Conservation (phyloP, 2,888 invertebrate species). For the Tolmerus cingulatus region DNA sequence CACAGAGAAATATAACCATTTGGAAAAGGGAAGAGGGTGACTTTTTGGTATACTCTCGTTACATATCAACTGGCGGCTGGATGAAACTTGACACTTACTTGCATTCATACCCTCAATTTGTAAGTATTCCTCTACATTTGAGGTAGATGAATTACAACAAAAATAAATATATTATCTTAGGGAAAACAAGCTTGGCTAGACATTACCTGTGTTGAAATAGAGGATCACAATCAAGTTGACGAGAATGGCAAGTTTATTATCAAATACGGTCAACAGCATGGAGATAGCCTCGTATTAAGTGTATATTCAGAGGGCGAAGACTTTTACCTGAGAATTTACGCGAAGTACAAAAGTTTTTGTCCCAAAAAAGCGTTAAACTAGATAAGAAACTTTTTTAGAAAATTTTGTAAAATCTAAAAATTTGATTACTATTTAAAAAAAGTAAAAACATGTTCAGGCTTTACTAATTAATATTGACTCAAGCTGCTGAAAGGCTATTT, state of each 20-base stretch:
- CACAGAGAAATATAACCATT: neutral
- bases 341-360: neutral
- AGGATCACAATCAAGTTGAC: neutral
- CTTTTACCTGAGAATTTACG: neutral
- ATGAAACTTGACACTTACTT: neutral
- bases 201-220: neutral
- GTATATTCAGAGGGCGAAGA: neutral
- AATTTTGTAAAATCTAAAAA: no score
- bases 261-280: neutral
- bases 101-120: neutral
- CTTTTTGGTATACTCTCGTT: neutral
- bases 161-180: neutral
- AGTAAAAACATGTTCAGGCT: no score
- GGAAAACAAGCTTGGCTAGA: neutral
- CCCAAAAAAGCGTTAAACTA: neutral
- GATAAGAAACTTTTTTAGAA: no score
- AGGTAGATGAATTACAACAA: neutral
- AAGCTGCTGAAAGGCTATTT: no score
- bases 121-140: neutral
- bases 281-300: neutral
- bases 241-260: neutral
- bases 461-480: no score
- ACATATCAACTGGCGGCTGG: neutral
- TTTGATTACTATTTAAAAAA: no score
- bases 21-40: neutral